Evolutionary conservation across 1,140 invertebrate genomes (phyloP), one percentile per base, ranked within the genome.

Genomic region (Heliconius hewitsoni): DNA sequence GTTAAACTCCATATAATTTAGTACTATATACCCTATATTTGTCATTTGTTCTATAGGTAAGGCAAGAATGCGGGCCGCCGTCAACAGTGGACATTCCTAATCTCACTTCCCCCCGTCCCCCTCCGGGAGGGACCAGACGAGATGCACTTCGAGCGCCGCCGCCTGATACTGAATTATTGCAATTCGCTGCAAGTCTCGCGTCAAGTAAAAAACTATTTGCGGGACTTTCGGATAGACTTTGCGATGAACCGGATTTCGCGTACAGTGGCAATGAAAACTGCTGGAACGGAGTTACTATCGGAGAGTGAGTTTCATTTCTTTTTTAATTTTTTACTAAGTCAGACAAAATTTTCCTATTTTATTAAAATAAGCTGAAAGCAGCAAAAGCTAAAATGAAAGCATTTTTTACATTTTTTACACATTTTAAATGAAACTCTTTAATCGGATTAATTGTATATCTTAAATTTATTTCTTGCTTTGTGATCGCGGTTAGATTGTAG

Each of bases 271-370:
- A 95, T 27, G 95, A 95, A 27, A 95, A 96, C 9, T 97, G 97
- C 89, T 97, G 97, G 97, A 97, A 97, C 87, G 97, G 97, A 55
- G 96, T 97, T 82, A 91, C 95, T 78, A 93, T 97, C 83, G 97
- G 96, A 93, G 96, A 97, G 97, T 97, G 86, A 97, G 97, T 73
- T 72, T 72, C 0, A 13, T 8, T 37, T 19, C n/a, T 4, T 42
- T 71, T 72, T 72, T n/a, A 23, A 39, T 27, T 30, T 50, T 42
- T 23, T 57, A 8, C n/a, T 23, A 9, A 23, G 8, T 23, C 9
- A n/a, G 23, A 30, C 23, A 0, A 23, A 11, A 55, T n/a, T 9
- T 55, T 18, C 71, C 34, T 60, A 55, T 55, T 46, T 46, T 0
- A 23, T 23, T 23, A 23, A 23, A 23, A 23, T 23, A 23, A 23